Evolutionary conservation across 2,797 vertebrate genomes (phyloP).

Genomic region (Distichodus sexfasciatus): DNA sequence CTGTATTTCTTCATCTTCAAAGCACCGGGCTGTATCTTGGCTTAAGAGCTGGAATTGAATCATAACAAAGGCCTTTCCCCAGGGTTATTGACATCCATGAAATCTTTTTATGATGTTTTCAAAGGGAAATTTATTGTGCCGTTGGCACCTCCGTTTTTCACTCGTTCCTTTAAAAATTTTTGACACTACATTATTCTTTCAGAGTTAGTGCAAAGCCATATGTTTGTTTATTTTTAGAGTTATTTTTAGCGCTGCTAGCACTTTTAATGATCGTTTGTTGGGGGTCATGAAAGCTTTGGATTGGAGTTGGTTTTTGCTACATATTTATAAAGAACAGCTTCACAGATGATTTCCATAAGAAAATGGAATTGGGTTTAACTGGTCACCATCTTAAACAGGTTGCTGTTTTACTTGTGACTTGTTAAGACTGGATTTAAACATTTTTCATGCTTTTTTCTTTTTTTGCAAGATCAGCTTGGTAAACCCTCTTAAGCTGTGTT

Average conservation of each 20-base stretch:
- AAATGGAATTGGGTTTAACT: too few species aligned
- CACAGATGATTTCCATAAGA: neutral
- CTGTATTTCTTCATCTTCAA: slow-evolving; percentile 66
- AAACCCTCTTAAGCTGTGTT: too few species aligned
- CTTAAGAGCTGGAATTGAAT: slow-evolving; percentile 59
- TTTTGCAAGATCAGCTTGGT: too few species aligned
- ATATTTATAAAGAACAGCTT: neutral
- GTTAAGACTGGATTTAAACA: too few species aligned
- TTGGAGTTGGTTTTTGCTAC: neutral
- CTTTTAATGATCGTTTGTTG: neutral
- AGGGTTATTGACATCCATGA: slow-evolving; percentile 67
- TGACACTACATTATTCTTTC: slow-evolving; percentile 25
- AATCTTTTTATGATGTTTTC: slow-evolving; percentile 72
- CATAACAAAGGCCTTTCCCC: slow-evolving; percentile 72
- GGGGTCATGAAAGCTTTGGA: too few species aligned
- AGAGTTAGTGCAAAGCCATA: slow-evolving; percentile 32
- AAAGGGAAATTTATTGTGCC: slow-evolving; percentile 56
- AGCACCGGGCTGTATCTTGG: slow-evolving; percentile 67
- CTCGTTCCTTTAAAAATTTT: slow-evolving; percentile 55
- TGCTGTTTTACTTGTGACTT: too few species aligned
- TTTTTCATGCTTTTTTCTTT: too few species aligned
- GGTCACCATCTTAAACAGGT: too few species aligned
- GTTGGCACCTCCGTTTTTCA: slow-evolving; percentile 64
- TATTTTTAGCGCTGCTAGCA: neutral
- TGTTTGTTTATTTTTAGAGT: slow-evolving; percentile 1